Percentiles rank a stretch among this genome's conserved stretches.
Evolutionary conservation across 1,140 invertebrate genomes (phyloP).

Genomic region (Calycopis cecrops): DNA sequence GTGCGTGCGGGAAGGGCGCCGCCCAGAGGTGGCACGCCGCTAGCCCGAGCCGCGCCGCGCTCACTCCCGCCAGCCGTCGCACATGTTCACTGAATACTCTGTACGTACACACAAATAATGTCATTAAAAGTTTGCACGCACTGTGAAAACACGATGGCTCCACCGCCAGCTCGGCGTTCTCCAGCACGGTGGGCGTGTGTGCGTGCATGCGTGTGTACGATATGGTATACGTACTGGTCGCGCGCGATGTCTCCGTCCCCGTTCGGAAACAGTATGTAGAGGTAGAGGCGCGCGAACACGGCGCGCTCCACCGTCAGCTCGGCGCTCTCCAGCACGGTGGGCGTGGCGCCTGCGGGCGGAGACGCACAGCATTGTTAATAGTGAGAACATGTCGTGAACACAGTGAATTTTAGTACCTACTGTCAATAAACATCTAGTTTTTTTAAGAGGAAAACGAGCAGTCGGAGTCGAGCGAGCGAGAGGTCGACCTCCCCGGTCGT

Average conservation of each 20-base stretch:
- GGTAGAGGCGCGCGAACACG: slow-evolving; percentile 92
- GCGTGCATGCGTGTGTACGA: not conserved
- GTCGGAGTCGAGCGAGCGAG: no score
- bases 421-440: no score
- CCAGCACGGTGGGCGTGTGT: not conserved
- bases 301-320: slow-evolving; percentile 86
- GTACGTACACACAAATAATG: slow-evolving; percentile 18
- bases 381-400: no score
- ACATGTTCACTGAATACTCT: slow-evolving; percentile 93
- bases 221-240: slow-evolving; percentile 85
- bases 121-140: no score
- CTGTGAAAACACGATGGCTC: no score
- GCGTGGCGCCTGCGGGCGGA: slow-evolving; percentile 75
- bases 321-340: slow-evolving; percentile 81
- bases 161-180: no score
- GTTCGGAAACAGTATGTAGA: slow-evolving; percentile 96
- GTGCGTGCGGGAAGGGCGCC: slow-evolving; percentile 97
- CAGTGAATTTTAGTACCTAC: no score
- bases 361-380: no score
- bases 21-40: slow-evolving; percentile 83
- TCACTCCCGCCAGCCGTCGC: slow-evolving; percentile 87
- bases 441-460: no score
- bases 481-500: no score
- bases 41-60: slow-evolving; percentile 85
- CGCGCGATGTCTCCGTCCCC: slow-evolving; percentile 95